Base-by-base conservation (phyloP, 2,888 invertebrate species). In the Furcula furcula region DNA sequence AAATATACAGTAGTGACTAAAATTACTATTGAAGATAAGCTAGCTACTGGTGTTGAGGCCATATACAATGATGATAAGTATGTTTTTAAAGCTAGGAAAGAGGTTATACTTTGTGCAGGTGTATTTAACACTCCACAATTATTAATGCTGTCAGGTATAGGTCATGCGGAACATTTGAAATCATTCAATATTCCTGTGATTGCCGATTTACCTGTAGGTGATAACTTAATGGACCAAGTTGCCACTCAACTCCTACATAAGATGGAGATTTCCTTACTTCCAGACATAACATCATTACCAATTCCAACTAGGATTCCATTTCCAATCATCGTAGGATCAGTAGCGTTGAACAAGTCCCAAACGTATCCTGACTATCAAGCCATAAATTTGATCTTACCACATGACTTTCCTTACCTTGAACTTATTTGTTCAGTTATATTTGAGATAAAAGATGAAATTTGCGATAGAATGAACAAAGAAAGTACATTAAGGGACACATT, bases 381-480 rank as follows among this genome's bases (percentile, higher is more conserved):
- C 0, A 40, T 25, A 2, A 31, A 11, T 21, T 31, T 46, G 5
- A 34, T 52, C 1, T 29, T 63, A 0, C 38, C 46, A 12, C 51
- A 59, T 12, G 56, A 55, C 18, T 33, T 40, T 7, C 51, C 55
- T n/a, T 34, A 34, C 2, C n/a, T 57, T 3, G 36, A 45, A 1
- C 0, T 41, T 3, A 15, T 32, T 1, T 57, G 58, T 19, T 19
- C 27, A 3, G n/a, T 9, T 9, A n/a, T 35, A 0, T 54, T 51
- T 20, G 38, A 39, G 0, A 20, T 40, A n/a, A 27, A 35, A 13
- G 7, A 38, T 18, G 43, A 48, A 2, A 43, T 58, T n/a, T 58
- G 58, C 30, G 30, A 20, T 74, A 84, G 7, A 76, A 90, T 37
- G 89, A 90, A 59, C 6, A 31, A 46, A 2, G 36, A 51, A 1